phyloP scores from a whole-genome alignment of 2,888 invertebrate genomes.

The Boloria euphrosyne region DNA sequence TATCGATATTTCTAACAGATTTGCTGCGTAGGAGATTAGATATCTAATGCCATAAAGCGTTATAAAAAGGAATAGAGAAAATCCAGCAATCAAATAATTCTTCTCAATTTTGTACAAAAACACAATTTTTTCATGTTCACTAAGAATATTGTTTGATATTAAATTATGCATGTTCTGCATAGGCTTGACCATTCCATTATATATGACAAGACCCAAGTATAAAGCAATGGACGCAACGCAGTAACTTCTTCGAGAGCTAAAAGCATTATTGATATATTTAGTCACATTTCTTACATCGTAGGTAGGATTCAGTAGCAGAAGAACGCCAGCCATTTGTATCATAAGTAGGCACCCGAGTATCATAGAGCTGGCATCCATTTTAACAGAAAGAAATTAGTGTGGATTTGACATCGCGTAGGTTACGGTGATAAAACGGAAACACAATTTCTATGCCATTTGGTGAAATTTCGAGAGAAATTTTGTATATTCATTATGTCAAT shows the following conservation, averaged over 20 bases:
- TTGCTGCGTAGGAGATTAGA: conserved; percentile 58
- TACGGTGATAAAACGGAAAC: conserved; percentile 5
- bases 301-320: conserved; percentile 64
- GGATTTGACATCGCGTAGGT: conserved; percentile 49
- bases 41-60: conserved; percentile 60
- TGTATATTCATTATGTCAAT: conserved; percentile 35
- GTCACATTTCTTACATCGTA: conserved; percentile 60
- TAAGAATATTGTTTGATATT: conserved; percentile 47
- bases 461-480: conserved; percentile 16
- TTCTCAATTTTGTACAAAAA: conserved; percentile 60
- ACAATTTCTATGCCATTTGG: conserved; percentile 17
- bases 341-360: conserved; percentile 56
- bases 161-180: conserved; percentile 55
- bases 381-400: conserved; percentile 38
- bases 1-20: conserved; percentile 49
- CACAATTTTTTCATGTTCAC: conserved; percentile 55
- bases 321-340: conserved; percentile 61
- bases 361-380: conserved; percentile 60
- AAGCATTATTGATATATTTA: conserved; percentile 46
- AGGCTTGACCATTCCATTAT: conserved; percentile 64
- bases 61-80: conserved; percentile 65
- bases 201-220: conserved; percentile 59
- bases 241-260: conserved; percentile 45
- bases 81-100: conserved; percentile 68
- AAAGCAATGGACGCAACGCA: conserved; percentile 45